These are phyloP conservation scores for Bicyclus anynana DNA, from an alignment of 1,140 invertebrate species.

Conservation along the genomic window DNA sequence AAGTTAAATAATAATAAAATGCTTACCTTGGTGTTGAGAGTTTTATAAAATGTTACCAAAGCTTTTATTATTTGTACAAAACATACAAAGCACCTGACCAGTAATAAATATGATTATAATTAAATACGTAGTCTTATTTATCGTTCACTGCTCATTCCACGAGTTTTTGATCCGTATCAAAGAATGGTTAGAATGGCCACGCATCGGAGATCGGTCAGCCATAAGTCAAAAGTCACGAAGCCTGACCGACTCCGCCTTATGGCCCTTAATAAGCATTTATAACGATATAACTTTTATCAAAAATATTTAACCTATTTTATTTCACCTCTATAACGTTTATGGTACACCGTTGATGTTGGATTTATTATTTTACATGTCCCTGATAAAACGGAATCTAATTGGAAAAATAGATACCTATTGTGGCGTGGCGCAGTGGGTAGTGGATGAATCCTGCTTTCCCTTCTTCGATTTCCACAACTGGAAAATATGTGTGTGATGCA, in stretches of 20 bases:
- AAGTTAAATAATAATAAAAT: too few relatives aligned
- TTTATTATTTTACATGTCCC: slow-evolving; percentile 11
- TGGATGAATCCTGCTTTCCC: too few relatives aligned
- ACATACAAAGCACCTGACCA: background rate
- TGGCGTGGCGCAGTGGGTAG: too few relatives aligned
- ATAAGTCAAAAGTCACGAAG: slow-evolving; percentile 73
- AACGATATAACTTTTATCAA: slow-evolving; percentile 64
- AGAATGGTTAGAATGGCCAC: slow-evolving; percentile 47
- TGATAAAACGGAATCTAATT: background rate
- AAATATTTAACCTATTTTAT: slow-evolving; percentile 69
- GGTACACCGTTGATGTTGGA: slow-evolving; percentile 14
- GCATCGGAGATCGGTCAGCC: slow-evolving; percentile 57
- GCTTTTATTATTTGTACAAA: background rate
- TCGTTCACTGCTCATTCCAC: slow-evolving; percentile 38
- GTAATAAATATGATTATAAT: slow-evolving; percentile 17
- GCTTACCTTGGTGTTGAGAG: background rate
- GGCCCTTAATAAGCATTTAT: slow-evolving; percentile 62
- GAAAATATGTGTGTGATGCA: too few relatives aligned
- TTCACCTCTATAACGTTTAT: slow-evolving; percentile 25
- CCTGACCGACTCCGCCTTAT: slow-evolving; percentile 61
- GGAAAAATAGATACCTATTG: too few relatives aligned
- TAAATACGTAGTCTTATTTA: slow-evolving; percentile 49
- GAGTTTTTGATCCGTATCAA: slow-evolving; percentile 47
- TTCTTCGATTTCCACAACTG: too few relatives aligned
- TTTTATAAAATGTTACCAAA: background rate